These are phyloP conservation scores for Lateolabrax maculatus DNA, from an alignment of 2,797 vertebrate genomes.

Conservation along the genomic window DNA sequence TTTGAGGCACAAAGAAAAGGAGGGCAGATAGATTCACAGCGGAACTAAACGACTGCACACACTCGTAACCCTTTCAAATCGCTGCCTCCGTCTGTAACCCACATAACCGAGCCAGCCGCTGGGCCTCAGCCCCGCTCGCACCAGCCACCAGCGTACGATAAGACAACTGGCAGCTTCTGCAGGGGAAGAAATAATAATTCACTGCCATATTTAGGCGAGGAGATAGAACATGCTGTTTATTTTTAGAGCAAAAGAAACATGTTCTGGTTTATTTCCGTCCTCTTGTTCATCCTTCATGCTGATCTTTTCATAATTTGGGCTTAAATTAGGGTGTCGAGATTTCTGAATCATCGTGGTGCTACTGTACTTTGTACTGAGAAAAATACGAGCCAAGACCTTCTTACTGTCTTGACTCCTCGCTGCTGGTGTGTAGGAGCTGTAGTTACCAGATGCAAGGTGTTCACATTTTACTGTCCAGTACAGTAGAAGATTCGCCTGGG, in stretches of 20 bases:
- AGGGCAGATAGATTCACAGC: constrained; percentile 18
- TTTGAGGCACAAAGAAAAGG: constrained; percentile 39
- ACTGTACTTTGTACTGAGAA: background rate
- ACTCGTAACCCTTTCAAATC: constrained; percentile 26
- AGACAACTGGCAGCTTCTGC: background rate
- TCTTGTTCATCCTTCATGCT: background rate
- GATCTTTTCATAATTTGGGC: background rate
- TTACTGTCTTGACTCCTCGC: background rate
- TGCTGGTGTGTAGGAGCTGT: too few species aligned
- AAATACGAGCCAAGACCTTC: background rate
- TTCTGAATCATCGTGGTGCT: background rate
- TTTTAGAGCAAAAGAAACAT: background rate
- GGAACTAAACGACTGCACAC: background rate
- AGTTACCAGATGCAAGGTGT: too few species aligned
- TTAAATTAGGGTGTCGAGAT: background rate
- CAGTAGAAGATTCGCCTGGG: too few species aligned
- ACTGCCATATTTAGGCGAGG: background rate
- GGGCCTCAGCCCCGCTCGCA: constrained; percentile 5
- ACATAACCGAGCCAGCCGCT: background rate
- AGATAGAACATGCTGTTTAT: background rate
- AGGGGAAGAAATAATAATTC: background rate
- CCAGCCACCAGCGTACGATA: background rate
- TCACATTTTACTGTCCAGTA: background rate
- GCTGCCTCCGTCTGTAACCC: constrained; percentile 24
- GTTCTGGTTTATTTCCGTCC: constrained; percentile 2